These are phyloP conservation scores for Sipunculus nudus DNA, from an alignment of 2,888 invertebrate genomes.

Conservation along the genomic window DNA sequence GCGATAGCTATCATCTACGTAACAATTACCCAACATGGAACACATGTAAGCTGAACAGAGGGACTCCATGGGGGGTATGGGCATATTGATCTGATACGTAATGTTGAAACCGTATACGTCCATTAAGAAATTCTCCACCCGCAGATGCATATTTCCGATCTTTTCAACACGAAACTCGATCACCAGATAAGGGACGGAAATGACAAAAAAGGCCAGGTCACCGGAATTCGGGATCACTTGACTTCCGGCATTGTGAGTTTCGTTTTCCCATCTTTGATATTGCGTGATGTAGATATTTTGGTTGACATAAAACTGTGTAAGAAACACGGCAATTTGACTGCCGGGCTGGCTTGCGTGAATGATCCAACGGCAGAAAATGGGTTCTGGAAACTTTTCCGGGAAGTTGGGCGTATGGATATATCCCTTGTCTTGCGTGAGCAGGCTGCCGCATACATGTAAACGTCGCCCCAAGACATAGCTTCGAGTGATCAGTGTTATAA, in stretches of 20 bases:
- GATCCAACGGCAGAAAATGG: constrained; percentile 87
- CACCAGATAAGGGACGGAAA: constrained; percentile 78
- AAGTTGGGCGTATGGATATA: constrained; percentile 82
- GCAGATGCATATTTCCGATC: constrained; percentile 75
- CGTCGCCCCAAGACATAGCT: too few relatives aligned
- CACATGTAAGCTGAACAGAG: constrained; percentile 82
- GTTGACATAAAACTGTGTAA: constrained; percentile 84
- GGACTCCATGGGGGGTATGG: constrained; percentile 43
- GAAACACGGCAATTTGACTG: constrained; percentile 81
- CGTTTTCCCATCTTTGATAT: constrained; percentile 54
- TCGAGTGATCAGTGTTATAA: too few relatives aligned
- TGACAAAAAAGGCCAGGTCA: constrained; percentile 55
- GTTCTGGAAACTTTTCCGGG: constrained; percentile 82
- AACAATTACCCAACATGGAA: constrained; percentile 86
- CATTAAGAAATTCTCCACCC: constrained; percentile 81
- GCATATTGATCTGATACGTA: constrained; percentile 79
- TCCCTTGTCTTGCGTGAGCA: too few relatives aligned
- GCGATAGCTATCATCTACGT: constrained; percentile 76
- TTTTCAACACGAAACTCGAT: constrained; percentile 78
- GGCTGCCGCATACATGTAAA: too few relatives aligned
- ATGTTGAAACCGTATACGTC: constrained; percentile 92
- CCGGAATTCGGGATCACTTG: constrained; percentile 49
- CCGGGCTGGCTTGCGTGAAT: constrained; percentile 76
- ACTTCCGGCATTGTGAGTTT: constrained; percentile 40
- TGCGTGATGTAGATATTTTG: constrained; percentile 51